phyloP scores from a whole-genome alignment of 2,888 invertebrate species.

The Cerastoderma edule region DNA sequence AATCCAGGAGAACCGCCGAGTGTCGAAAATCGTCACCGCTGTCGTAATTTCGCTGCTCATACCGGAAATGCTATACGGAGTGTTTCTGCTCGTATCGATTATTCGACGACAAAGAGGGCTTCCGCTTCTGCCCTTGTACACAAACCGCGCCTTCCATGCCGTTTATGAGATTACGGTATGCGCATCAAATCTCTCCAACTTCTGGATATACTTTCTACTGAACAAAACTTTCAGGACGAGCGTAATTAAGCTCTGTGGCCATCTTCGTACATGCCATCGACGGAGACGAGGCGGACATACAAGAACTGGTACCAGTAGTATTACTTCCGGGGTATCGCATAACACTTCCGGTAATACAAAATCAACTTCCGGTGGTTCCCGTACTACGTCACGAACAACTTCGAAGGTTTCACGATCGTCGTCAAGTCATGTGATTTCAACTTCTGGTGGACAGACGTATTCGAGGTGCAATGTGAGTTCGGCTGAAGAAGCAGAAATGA shows the following conservation, averaged over 20 bases:
- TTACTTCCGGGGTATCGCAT: not conserved
- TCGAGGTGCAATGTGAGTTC: too few relatives aligned
- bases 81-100: constrained; percentile 6
- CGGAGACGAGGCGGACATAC: not conserved
- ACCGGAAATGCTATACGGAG: constrained; percentile 9
- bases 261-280: not conserved
- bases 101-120: not conserved
- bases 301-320: not conserved
- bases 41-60: constrained; percentile 4
- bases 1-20: not conserved
- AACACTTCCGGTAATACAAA: too few relatives aligned
- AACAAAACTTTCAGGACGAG: constrained; percentile 7
- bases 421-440: too few relatives aligned
- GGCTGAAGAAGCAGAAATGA: too few relatives aligned
- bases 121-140: not conserved
- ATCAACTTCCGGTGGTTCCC: too few relatives aligned
- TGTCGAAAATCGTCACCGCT: not conserved
- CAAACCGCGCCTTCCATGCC: constrained; percentile 14
- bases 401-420: too few relatives aligned
- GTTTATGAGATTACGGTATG: not conserved
- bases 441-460: not conserved
- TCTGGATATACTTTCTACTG: constrained; percentile 8
- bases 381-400: too few relatives aligned
- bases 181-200: not conserved
- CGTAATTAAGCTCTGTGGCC: not conserved